These are phyloP conservation scores for Lytechinus variegatus DNA, from an alignment of 35 echinoderm and acorn worm species.

Conservation along the genomic window DNA sequence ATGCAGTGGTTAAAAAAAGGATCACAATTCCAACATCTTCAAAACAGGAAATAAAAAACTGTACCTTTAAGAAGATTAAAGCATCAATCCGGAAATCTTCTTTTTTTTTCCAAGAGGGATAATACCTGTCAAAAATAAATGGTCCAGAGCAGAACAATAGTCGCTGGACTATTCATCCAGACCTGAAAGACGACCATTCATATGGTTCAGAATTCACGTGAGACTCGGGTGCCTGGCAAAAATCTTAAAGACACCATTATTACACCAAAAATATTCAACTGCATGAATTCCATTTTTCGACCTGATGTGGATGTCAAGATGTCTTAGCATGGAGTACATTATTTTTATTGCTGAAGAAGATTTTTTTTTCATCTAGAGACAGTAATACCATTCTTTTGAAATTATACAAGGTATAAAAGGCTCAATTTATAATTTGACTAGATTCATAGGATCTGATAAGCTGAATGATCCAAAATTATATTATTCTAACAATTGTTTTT, in stretches of 20 bases:
- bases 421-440: no score
- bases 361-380: no score
- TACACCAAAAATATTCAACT: not conserved
- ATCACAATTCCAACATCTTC: not conserved
- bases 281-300: not conserved
- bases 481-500: no score
- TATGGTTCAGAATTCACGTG: not conserved
- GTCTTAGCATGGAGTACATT: not conserved
- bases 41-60: not conserved
- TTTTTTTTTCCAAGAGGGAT: not conserved
- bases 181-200: not conserved
- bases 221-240: not conserved
- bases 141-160: not conserved
- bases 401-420: no score
- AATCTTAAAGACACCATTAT: not conserved
- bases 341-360: not conserved
- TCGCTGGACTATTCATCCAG: not conserved
- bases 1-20: not conserved
- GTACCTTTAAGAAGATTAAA: not conserved
- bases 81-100: not conserved
- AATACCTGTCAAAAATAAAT: constrained; percentile 12
- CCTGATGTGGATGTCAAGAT: not conserved
- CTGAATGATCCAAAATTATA: no score
- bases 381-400: no score
- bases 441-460: no score